Evolutionary conservation across 2,888 invertebrate genomes (phyloP).

Genomic region (Zonitis immaculata): DNA sequence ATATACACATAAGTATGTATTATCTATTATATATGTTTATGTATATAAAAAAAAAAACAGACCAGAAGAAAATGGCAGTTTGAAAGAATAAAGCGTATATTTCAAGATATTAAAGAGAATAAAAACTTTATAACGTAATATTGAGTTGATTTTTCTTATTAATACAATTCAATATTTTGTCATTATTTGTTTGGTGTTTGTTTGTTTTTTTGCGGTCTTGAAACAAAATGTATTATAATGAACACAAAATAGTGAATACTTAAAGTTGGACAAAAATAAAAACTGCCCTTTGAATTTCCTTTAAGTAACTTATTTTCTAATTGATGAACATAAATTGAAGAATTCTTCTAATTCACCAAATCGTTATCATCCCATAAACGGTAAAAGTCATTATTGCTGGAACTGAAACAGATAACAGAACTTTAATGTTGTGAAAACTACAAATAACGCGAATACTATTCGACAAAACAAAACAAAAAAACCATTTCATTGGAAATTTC

Average conservation of each 20-base stretch:
- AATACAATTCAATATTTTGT: conserved; percentile 21
- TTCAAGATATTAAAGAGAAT: conserved; percentile 16
- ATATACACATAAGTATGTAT: background rate
- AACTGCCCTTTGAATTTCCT: conserved; percentile 16
- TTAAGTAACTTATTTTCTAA: conserved; percentile 14
- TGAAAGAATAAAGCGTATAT: conserved; percentile 35
- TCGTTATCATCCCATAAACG: conserved; percentile 31
- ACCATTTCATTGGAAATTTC: too few relatives aligned
- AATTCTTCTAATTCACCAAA: conserved; percentile 32
- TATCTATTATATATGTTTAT: conserved; percentile 32
- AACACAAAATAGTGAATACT: conserved; percentile 41
- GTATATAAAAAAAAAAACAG: conserved; percentile 42
- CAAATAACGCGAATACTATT: too few relatives aligned
- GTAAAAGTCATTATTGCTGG: conserved; percentile 29
- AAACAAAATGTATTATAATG: conserved; percentile 31
- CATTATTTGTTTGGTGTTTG: too few relatives aligned
- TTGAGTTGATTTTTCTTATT: conserved; percentile 4
- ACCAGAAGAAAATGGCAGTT: conserved; percentile 45
- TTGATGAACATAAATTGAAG: conserved; percentile 26
- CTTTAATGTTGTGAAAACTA: too few relatives aligned
- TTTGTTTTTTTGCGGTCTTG: conserved; percentile 19
- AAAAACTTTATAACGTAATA: conserved; percentile 5
- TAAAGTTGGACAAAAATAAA: conserved; percentile 19
- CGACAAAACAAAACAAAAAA: too few relatives aligned
- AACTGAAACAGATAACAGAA: conserved; percentile 41